A percentile compares a stretch with the other conserved stretches of the same genome.
Conservation (phyloP, 2,888 invertebrate genomes). For the Mythimna loreyi region DNA sequence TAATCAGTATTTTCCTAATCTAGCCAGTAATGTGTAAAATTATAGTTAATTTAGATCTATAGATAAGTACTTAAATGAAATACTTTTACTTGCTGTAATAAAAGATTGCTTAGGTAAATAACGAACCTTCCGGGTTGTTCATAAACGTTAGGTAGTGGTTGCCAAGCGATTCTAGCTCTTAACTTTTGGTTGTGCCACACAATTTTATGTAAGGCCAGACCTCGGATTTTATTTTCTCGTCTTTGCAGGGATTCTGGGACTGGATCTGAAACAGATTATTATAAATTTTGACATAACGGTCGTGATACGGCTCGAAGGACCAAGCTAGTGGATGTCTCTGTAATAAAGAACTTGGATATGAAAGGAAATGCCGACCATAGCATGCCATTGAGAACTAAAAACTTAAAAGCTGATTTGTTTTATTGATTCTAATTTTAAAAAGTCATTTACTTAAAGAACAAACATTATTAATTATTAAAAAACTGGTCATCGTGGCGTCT, state of each 20-base stretch:
- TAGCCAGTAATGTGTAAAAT: no score
- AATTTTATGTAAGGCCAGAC: conserved; percentile 81
- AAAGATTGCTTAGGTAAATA: not conserved
- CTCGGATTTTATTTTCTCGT: conserved; percentile 75
- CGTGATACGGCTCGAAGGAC: no score
- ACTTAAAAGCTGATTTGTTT: no score
- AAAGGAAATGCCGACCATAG: no score
- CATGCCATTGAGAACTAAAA: no score
- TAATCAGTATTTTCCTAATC: not conserved
- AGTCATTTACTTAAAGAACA: no score
- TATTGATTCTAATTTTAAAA: no score
- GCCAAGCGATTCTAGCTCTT: conserved; percentile 84
- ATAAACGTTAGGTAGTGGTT: conserved; percentile 70
- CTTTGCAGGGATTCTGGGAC: conserved; percentile 76
- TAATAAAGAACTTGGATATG: no score
- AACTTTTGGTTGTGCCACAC: conserved; percentile 84
- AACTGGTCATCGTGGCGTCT: no score
- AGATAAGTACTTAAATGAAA: not conserved
- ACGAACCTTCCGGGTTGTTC: conserved; percentile 75
- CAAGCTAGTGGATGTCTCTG: no score
- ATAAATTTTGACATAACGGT: not conserved
- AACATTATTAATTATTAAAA: no score
- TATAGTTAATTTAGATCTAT: not conserved
- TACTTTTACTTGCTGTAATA: not conserved
- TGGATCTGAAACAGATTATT: conserved; percentile 69